Evolutionary conservation across 2,113 vertebrate species (phyloP).

Genomic region (Craseonycteris thonglongyai): DNA sequence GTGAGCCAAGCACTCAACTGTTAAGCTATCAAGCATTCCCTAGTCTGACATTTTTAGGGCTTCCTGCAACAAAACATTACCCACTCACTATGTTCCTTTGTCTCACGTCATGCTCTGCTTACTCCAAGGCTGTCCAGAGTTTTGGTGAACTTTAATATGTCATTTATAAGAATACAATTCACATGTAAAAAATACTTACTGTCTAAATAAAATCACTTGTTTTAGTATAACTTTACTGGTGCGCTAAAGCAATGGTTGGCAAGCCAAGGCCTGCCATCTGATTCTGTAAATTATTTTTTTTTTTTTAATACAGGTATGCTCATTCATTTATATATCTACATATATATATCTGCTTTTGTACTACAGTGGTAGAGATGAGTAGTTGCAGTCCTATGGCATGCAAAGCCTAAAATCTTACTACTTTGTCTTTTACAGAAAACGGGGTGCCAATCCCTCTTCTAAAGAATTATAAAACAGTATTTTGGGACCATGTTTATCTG

Average conservation of each 20-base stretch:
- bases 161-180: not conserved
- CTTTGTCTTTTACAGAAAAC: not conserved
- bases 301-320: not conserved
- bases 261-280: not conserved
- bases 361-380: not conserved
- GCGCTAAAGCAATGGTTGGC: not conserved
- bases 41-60: not conserved
- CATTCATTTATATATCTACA: not conserved
- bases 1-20: too few relatives aligned
- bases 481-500: not conserved
- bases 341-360: not conserved
- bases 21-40: too few relatives aligned
- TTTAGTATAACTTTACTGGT: not conserved
- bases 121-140: not conserved
- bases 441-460: not conserved
- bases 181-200: not conserved
- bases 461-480: too few relatives aligned
- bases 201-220: not conserved
- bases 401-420: constrained; percentile 4
- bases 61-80: not conserved
- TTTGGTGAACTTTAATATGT: not conserved
- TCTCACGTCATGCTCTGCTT: not conserved
- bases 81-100: not conserved
- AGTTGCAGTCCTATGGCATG: not conserved
- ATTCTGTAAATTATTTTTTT: not conserved